phyloP scores from a whole-genome alignment of 1,140 invertebrate species.

The Pseudomyrmex pallidus region DNA sequence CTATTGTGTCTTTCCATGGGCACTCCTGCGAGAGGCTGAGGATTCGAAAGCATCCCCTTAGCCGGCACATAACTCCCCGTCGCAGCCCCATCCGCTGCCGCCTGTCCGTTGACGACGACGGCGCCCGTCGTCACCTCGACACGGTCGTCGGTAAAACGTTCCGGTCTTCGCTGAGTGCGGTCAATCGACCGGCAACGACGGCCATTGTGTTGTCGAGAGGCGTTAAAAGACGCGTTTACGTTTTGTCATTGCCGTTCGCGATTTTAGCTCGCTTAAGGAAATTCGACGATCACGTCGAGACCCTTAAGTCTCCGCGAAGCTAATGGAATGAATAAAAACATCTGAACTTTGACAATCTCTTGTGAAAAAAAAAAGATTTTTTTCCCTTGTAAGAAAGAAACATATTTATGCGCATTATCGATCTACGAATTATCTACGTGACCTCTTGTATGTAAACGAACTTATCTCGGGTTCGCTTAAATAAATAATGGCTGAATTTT shows the following conservation, averaged over 20 bases:
- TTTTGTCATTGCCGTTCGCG: constrained; percentile 58
- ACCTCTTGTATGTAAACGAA: constrained; percentile 2
- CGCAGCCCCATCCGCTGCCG: background rate
- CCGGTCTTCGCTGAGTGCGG: constrained; percentile 71
- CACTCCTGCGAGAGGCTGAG: background rate
- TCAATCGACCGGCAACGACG: constrained; percentile 81
- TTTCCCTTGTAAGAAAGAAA: no score
- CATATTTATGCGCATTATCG: background rate
- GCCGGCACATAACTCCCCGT: constrained; percentile 41
- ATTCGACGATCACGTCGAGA: constrained; percentile 11
- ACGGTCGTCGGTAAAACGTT: constrained; percentile 63
- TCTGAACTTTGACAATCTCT: no score
- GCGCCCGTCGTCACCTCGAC: constrained; percentile 30
- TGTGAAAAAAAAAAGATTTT: background rate
- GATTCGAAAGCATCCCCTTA: constrained; percentile 65
- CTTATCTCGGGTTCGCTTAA: background rate
- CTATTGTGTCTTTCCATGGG: constrained; percentile 77
- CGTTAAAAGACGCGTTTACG: constrained; percentile 79
- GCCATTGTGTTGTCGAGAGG: constrained; percentile 77
- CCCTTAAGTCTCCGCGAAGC: background rate
- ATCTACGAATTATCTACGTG: background rate
- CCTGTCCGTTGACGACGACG: constrained; percentile 47
- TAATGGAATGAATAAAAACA: background rate
- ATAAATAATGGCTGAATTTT: background rate
- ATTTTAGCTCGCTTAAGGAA: constrained; percentile 57